Conservation (phyloP, 1,140 invertebrate genomes). For the Macrobrachium nipponense region DNA sequence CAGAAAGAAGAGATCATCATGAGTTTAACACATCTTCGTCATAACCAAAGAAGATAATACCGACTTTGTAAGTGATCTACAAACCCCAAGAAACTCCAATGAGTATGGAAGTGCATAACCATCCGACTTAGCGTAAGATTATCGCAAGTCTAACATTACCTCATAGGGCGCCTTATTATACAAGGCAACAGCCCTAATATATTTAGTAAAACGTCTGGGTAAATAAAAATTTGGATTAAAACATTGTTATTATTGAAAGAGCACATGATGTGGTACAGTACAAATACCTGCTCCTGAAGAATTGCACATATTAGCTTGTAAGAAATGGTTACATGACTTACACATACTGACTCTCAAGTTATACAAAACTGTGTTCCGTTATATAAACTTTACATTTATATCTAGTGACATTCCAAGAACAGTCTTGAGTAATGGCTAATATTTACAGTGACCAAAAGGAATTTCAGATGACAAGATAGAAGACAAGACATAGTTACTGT, state of each 20-base stretch:
- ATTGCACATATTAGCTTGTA: constrained; percentile 40
- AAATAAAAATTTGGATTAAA: background rate
- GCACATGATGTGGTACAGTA: constrained; percentile 48
- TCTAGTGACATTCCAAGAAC: constrained; percentile 31
- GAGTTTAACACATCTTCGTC: too few relatives aligned
- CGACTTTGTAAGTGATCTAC: too few relatives aligned
- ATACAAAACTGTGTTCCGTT: constrained; percentile 57
- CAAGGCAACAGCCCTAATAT: too few relatives aligned
- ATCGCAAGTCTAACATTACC: too few relatives aligned
- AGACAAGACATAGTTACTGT: constrained; percentile 1
- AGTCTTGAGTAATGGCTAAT: constrained; percentile 49
- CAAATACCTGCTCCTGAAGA: constrained; percentile 52
- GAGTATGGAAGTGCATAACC: too few relatives aligned
- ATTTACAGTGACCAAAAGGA: constrained; percentile 42
- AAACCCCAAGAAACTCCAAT: too few relatives aligned
- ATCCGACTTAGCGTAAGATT: too few relatives aligned
- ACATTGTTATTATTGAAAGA: constrained; percentile 54
- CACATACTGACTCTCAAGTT: constrained; percentile 31
- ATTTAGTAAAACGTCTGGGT: too few relatives aligned
- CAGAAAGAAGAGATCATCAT: too few relatives aligned
- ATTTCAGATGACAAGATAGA: background rate
- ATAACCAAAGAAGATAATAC: too few relatives aligned
- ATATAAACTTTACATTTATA: constrained; percentile 53
- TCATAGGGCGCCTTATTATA: too few relatives aligned
- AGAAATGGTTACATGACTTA: constrained; percentile 25